Conservation (phyloP, 2,797 vertebrate genomes). For the Gallinago nigripennis region DNA sequence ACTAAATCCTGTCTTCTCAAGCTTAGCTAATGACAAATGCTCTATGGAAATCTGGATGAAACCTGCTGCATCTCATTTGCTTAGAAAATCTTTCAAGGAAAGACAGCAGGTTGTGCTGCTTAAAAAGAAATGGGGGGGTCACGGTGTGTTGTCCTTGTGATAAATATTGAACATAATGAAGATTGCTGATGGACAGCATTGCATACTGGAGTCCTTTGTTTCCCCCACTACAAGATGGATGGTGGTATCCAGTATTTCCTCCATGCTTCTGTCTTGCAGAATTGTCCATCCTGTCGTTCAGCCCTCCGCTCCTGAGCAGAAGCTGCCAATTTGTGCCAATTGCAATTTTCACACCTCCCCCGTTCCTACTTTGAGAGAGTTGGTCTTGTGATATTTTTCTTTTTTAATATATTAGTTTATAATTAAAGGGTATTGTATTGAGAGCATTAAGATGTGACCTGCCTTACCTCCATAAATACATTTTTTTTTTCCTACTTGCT, state of each 20-base stretch:
- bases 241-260: not conserved
- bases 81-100: constrained; percentile 38
- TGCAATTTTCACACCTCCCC: constrained; percentile 21
- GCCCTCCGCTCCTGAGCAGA: not conserved
- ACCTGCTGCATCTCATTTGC: constrained; percentile 69
- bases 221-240: not conserved
- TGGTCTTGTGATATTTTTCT: not conserved
- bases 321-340: constrained; percentile 43
- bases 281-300: not conserved
- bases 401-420: not conserved
- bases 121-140: not conserved
- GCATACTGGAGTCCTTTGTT: constrained; percentile 34
- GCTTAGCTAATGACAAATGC: constrained; percentile 51
- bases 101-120: constrained; percentile 19
- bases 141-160: constrained; percentile 3
- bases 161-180: constrained; percentile 53
- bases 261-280: not conserved
- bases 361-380: not conserved
- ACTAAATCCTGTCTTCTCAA: constrained; percentile 23
- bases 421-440: constrained; percentile 44
- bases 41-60: constrained; percentile 55
- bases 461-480: constrained; percentile 42
- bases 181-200: constrained; percentile 26
- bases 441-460: constrained; percentile 1
- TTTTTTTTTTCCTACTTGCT: not conserved